Conservation (phyloP, 2,797 vertebrate species). For the Acanthurus lineatus region DNA sequence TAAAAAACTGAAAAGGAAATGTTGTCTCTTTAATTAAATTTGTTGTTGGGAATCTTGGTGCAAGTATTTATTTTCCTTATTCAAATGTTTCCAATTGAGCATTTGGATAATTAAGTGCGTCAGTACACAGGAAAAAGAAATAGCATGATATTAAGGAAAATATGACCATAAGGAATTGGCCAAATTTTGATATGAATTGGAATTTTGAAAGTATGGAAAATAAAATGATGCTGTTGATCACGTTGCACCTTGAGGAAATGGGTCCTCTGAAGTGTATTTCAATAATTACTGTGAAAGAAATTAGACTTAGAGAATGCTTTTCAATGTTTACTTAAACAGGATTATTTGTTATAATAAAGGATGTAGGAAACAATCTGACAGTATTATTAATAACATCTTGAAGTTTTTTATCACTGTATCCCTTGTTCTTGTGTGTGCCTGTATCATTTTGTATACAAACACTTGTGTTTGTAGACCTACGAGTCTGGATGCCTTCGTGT, state of each 20-base stretch:
- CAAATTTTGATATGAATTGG: neutral
- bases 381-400: neutral
- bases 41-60: neutral
- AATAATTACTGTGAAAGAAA: neutral
- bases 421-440: neutral
- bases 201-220: neutral
- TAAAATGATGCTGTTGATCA: no score
- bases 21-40: neutral
- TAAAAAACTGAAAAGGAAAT: neutral
- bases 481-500: constrained; percentile 96
- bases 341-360: neutral
- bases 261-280: neutral
- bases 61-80: no score
- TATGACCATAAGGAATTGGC: neutral
- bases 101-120: no score
- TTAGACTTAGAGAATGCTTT: neutral
- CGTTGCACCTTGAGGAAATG: neutral
- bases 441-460: neutral
- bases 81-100: neutral
- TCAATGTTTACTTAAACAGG: neutral
- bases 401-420: neutral
- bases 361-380: neutral
- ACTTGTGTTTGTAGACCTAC: constrained; percentile 87
- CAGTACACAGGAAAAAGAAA: neutral
- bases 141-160: neutral